phyloP scores from a whole-genome alignment of 2,113 vertebrate genomes.

The Cercocebus atys region DNA sequence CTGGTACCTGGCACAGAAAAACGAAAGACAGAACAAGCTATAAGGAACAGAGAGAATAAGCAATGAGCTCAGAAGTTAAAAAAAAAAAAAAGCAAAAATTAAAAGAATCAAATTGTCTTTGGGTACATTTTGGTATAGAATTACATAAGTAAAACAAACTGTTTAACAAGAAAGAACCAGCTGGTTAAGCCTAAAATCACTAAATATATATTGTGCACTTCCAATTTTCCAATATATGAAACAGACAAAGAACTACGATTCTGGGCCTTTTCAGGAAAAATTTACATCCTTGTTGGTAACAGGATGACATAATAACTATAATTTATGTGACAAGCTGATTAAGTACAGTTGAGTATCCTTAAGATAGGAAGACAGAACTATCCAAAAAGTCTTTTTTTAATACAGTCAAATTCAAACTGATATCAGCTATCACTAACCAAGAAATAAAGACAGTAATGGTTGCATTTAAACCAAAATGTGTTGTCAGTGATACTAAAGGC shows the following conservation, averaged over 20 bases:
- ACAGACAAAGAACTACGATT: neutral
- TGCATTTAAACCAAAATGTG: neutral
- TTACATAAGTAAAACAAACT: neutral
- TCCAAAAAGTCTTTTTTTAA: neutral
- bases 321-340: neutral
- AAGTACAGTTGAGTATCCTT: neutral
- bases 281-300: neutral
- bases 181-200: neutral
- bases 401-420: neutral
- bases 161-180: neutral
- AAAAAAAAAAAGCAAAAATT: neutral
- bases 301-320: neutral
- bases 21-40: neutral
- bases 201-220: too few species aligned
- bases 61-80: neutral
- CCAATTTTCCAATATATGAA: neutral
- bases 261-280: neutral
- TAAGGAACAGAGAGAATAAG: neutral
- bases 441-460: neutral
- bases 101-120: neutral
- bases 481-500: neutral
- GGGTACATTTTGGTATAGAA: neutral
- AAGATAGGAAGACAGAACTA: neutral
- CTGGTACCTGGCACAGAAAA: neutral
- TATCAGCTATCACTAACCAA: neutral